These are phyloP conservation scores for Hypercompe scribonia DNA, from an alignment of 2,888 invertebrate genomes.

Conservation along the genomic window DNA sequence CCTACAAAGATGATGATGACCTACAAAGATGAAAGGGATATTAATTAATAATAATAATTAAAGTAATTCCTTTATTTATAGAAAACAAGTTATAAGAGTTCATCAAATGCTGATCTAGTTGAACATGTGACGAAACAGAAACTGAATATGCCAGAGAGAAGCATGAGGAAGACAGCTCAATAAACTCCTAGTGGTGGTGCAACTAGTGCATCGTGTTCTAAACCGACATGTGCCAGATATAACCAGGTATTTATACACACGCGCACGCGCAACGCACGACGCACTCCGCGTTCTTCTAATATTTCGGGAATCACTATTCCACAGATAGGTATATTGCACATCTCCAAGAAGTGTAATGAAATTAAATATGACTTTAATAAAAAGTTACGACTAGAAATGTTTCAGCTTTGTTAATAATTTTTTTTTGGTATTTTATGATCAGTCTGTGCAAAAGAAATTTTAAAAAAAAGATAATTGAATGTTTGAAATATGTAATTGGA, in stretches of 20 bases:
- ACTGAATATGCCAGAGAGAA: too few species aligned
- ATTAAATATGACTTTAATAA: neutral
- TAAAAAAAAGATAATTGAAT: neutral
- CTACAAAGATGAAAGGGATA: too few species aligned
- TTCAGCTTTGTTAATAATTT: neutral
- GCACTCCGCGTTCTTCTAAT: neutral
- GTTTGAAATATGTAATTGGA: neutral
- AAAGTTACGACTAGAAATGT: neutral
- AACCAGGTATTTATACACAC: slow-evolving; percentile 10
- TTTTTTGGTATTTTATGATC: neutral
- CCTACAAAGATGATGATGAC: too few species aligned
- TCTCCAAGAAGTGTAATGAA: neutral
- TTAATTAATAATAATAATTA: too few species aligned
- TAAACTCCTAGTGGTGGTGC: neutral
- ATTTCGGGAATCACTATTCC: neutral
- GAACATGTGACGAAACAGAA: neutral
- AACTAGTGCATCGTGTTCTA: neutral
- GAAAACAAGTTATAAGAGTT: too few species aligned
- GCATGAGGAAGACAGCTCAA: neutral
- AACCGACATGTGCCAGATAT: slow-evolving; percentile 11
- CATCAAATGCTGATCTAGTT: neutral
- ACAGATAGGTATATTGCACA: neutral
- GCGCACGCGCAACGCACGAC: neutral
- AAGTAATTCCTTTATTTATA: too few species aligned
- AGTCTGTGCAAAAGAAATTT: neutral